phyloP scores from a whole-genome alignment of 2,113 vertebrate genomes.

The Gymnarchus niloticus region DNA sequence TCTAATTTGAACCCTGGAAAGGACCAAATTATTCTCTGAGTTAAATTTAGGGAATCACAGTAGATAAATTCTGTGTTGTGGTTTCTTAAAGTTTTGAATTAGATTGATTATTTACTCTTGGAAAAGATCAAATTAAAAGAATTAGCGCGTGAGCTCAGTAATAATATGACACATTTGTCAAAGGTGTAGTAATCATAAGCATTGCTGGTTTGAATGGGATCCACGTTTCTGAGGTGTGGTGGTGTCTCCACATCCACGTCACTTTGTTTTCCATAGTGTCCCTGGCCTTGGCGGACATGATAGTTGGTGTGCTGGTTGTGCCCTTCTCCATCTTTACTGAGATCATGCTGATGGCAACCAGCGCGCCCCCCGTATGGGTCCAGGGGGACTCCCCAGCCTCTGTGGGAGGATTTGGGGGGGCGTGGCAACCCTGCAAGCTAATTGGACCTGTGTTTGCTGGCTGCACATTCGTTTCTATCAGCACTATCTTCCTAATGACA shows the following conservation, averaged over 20 bases:
- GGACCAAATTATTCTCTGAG: not conserved
- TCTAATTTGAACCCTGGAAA: not conserved
- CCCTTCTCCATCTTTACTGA: slow-evolving; percentile 74
- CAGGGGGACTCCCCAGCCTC: slow-evolving; percentile 38
- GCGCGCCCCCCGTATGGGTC: slow-evolving; percentile 50
- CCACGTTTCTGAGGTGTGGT: too few species aligned
- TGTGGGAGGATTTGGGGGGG: slow-evolving; percentile 14
- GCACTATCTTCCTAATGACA: slow-evolving; percentile 74
- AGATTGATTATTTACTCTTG: too few species aligned
- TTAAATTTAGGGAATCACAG: not conserved
- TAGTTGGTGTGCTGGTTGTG: slow-evolving; percentile 67
- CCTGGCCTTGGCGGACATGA: slow-evolving; percentile 71
- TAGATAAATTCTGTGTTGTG: not conserved
- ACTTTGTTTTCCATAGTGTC: slow-evolving; percentile 54
- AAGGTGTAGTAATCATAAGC: not conserved
- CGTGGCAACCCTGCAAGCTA: slow-evolving; percentile 67
- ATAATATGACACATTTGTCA: not conserved
- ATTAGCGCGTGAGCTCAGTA: too few species aligned
- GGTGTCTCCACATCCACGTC: not conserved
- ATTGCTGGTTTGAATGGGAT: not conserved
- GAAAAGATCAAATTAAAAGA: too few species aligned
- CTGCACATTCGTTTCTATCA: slow-evolving; percentile 79
- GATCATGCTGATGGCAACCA: slow-evolving; percentile 61
- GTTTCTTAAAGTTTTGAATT: too few species aligned
- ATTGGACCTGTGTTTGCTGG: slow-evolving; percentile 72